These are phyloP conservation scores for Cynopterus sphinx DNA, from an alignment of 2,797 vertebrate genomes.

Conservation along the genomic window DNA sequence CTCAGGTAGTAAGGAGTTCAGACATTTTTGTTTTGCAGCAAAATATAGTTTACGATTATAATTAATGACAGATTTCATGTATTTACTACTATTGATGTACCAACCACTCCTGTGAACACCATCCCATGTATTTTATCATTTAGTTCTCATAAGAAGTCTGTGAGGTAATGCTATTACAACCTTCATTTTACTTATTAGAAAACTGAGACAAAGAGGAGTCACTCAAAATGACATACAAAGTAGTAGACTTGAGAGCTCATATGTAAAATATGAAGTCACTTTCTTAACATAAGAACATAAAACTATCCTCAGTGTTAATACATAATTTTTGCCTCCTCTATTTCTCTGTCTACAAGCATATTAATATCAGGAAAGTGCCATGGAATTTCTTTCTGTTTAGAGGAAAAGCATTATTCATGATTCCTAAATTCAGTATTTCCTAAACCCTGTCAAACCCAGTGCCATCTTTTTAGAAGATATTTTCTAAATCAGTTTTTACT, in stretches of 20 bases:
- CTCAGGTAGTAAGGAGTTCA: background rate
- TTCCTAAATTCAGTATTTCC: conserved; percentile 7
- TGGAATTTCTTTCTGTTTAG: background rate
- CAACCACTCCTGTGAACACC: background rate
- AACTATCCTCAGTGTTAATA: background rate
- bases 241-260: background rate
- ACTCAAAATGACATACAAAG: background rate
- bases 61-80: background rate
- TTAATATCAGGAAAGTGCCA: background rate
- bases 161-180: background rate
- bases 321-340: background rate
- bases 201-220: background rate
- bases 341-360: background rate
- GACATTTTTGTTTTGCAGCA: conserved; percentile 19
- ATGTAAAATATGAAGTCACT: background rate
- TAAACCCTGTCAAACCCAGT: background rate
- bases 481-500: conserved; percentile 3
- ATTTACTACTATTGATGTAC: background rate
- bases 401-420: background rate
- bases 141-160: background rate
- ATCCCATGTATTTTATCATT: background rate
- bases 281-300: background rate
- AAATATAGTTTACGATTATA: background rate
- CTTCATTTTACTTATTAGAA: background rate
- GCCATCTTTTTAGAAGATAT: background rate